Conservation (phyloP, 2,113 vertebrate species). For the Catagonus wagneri region DNA sequence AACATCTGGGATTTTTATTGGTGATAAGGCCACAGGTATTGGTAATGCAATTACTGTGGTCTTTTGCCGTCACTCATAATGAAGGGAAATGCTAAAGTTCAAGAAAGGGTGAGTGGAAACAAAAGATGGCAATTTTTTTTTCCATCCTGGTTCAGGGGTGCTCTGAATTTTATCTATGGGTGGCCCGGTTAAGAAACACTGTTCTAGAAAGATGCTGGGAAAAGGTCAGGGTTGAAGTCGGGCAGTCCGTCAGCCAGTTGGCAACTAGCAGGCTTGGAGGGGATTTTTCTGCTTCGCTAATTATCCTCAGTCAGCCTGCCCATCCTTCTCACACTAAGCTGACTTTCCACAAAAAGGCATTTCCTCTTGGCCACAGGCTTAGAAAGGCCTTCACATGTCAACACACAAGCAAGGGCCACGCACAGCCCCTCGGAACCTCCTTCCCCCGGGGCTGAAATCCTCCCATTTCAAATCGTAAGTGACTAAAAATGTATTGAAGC, state of each 20-base stretch:
- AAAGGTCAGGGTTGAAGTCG: background rate
- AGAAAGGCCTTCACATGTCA: background rate
- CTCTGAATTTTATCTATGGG: background rate
- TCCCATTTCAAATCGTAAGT: background rate
- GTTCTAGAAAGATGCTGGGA: background rate
- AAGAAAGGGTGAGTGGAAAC: background rate
- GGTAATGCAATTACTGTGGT: background rate
- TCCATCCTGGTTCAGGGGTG: background rate
- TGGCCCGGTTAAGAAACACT: background rate
- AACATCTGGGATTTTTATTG: conserved; percentile 21
- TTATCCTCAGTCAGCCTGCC: background rate
- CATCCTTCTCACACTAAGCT: background rate
- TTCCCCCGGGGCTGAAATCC: background rate
- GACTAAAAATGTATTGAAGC: background rate
- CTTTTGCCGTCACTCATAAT: background rate
- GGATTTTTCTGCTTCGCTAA: background rate
- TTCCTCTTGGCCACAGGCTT: background rate
- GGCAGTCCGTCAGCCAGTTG: rapidly evolving
- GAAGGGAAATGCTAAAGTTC: conserved; percentile 40
- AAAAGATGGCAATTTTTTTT: background rate
- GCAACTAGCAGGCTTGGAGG: background rate
- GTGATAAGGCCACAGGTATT: conserved; percentile 16
- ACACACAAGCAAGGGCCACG: background rate
- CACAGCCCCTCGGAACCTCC: background rate
- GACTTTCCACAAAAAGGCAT: background rate